A percentile compares a stretch with the other conserved stretches of the same genome.
Evolutionary conservation across 2,797 vertebrate genomes (phyloP).

Genomic region (Eurystomus glaucurus): DNA sequence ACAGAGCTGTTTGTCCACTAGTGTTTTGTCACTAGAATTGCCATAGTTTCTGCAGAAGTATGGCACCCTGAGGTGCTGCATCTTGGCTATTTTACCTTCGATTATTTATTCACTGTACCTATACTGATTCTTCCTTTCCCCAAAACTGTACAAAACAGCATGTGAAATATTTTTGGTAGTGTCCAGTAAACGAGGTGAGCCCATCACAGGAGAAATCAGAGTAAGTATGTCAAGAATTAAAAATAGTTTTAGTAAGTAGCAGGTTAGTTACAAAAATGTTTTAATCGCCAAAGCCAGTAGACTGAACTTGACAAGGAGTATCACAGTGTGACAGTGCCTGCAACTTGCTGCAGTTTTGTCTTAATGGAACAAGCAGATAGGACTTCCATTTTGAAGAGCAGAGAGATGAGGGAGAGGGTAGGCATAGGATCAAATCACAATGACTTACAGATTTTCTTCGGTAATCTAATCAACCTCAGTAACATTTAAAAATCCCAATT

Average conservation of each 20-base stretch:
- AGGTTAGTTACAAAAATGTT: neutral
- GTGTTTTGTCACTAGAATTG: neutral
- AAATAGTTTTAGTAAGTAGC: neutral
- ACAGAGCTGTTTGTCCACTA: neutral
- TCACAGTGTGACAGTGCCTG: neutral
- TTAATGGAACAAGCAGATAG: neutral
- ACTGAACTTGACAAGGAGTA: neutral
- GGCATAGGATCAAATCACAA: neutral
- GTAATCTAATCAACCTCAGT: neutral
- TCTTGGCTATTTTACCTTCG: neutral
- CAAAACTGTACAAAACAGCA: neutral
- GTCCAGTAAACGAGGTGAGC: neutral
- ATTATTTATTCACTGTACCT: neutral
- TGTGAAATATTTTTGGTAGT: neutral
- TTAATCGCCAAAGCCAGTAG: neutral
- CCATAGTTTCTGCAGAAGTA: neutral
- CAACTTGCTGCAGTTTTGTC: neutral
- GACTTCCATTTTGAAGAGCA: neutral
- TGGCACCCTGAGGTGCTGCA: neutral
- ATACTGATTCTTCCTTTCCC: neutral
- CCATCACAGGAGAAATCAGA: neutral
- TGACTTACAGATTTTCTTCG: neutral
- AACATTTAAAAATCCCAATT: neutral
- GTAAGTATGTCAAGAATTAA: neutral
- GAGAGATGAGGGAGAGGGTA: neutral